Base-by-base conservation (phyloP, 2,888 invertebrate genomes). In the Xestia rhomboidea region DNA sequence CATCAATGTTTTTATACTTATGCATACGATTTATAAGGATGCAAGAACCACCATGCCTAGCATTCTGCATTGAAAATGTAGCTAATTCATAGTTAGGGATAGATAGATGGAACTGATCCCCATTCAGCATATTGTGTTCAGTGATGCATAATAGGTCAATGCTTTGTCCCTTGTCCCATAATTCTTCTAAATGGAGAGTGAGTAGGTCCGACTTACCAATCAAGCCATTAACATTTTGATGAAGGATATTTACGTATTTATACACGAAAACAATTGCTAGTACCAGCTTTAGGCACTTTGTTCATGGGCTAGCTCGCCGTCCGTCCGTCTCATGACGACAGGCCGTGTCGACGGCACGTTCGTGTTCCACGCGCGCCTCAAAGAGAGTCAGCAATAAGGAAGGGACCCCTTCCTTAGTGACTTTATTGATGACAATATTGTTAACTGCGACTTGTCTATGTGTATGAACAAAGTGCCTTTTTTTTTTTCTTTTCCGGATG, bases 1-100 rank as follows among this genome's bases (percentile, higher is more conserved):
- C 6, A n/a, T 64, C 15, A 64, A 64, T n/a, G 24, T 13, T 64
- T 41, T 41, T 64, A n/a, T 64, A 66, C 15, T 66, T 44, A 66
- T 44, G 66, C 66, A 66, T 27, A 18, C 66, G 44, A 66, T 66
- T 66, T 10, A 66, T 27, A 66, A 66, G 63, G 13, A 63, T 66
- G 41, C 66, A 66, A 44, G 27, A 18, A 44, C 66, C 66, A 38
- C 5, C 4, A 6, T 38, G 38, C 38, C 38, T 66, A 27, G 44
- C 18, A 66, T 44, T 66, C 66, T 44, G n/a, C 66, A n/a, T 66
- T 66, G 66, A 66, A 15, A 27, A 44, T 1, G 66, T 66, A 8
- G 66, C 66, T 27, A 66, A 18, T 18, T 27, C 44, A 1, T 66
- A 66, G n/a, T 44, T 66, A 8, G 66, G 66, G 27, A 66, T 66